Evolutionary conservation across 35 echinoderm and acorn worm species (phyloP), one percentile per base, ranked within the genome.

Genomic region (Strongylocentrotus purpuratus): DNA sequence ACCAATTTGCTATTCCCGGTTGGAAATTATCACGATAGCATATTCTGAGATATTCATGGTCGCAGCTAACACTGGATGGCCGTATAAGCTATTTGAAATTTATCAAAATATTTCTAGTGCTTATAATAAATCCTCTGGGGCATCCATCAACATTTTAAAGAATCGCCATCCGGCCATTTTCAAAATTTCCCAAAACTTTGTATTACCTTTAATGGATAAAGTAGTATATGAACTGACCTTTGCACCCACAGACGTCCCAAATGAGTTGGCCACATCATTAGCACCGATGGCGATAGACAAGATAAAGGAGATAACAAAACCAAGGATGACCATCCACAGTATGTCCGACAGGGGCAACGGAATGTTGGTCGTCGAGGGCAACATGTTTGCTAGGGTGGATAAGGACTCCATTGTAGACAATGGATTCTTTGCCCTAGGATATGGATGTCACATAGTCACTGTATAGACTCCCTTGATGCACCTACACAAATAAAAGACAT

Each of bases 251-350:
- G 96, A 96, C 46, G 96, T 97, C 41, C 95, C 96, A 47, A 97
- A 97, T 9, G 96, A 97, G 61, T 97, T 97, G 31, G 96, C 96
- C 61, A 96, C 96, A 92, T 97, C 96, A 87, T 97, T 97, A 90
- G 96, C 96, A 92, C 96, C 96, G 85, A 97, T 88, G 50, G 94
- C 95, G 55, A 97, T 50, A 32, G 95, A 86, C 33, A 97, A 46
- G 32, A 97, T 31, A 46, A 97, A 97, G n/a, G 88, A 93, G 46
- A 96, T 97, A 50, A 96, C 50, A 15, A 96, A 97, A 65, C 94
- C 95, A 55, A 94, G 14, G 32, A 97, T 90, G n/a, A 97, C 86
- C 22, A 97, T 96, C 96, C 95, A 97, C 14, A 92, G 48, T 31
- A 92, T 33, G 28, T 55, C 91, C 9, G 41, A 46, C 47, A 92